A percentile compares a stretch with the other conserved stretches of the same genome.
These are phyloP conservation scores for Conistra vaccinii DNA, from an alignment of 2,888 invertebrate species.

Conservation along the genomic window DNA sequence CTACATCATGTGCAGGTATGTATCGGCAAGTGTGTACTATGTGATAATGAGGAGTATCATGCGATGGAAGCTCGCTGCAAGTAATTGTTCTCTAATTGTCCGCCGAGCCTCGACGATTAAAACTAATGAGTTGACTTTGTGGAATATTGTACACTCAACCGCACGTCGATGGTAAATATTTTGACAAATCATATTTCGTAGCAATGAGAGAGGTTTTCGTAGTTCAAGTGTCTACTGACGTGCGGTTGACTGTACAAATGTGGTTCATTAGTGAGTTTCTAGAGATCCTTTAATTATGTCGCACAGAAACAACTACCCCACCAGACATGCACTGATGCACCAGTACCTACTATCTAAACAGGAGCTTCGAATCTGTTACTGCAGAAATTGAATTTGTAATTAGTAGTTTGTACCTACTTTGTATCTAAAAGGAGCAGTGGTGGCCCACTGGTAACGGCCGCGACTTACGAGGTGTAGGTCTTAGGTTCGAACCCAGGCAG, in stretches of 20 bases:
- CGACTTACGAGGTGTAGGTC: no score
- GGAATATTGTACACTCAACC: slow-evolving; percentile 3
- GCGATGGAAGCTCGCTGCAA: slow-evolving; percentile 62
- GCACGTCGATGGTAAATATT: neutral
- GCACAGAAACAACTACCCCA: neutral
- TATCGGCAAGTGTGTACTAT: slow-evolving; percentile 32
- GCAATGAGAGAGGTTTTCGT: neutral
- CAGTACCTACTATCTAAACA: neutral
- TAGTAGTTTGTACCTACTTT: neutral
- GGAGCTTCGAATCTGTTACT: neutral
- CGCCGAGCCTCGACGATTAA: slow-evolving; percentile 15
- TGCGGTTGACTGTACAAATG: neutral
- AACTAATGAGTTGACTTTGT: slow-evolving; percentile 36
- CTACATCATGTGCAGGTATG: slow-evolving; percentile 2
- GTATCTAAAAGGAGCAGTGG: no score
- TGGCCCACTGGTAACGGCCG: no score
- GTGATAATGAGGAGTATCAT: slow-evolving; percentile 64
- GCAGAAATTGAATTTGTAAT: neutral
- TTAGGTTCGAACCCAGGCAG: no score
- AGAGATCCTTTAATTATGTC: neutral
- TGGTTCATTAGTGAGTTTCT: neutral
- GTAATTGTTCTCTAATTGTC: slow-evolving; percentile 53
- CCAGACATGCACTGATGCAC: no score
- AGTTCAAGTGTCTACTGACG: neutral
- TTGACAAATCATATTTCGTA: neutral